phyloP scores from a whole-genome alignment of 37 sponge, comb jelly and placozoan species.

The Haliclona indistincta region DNA sequence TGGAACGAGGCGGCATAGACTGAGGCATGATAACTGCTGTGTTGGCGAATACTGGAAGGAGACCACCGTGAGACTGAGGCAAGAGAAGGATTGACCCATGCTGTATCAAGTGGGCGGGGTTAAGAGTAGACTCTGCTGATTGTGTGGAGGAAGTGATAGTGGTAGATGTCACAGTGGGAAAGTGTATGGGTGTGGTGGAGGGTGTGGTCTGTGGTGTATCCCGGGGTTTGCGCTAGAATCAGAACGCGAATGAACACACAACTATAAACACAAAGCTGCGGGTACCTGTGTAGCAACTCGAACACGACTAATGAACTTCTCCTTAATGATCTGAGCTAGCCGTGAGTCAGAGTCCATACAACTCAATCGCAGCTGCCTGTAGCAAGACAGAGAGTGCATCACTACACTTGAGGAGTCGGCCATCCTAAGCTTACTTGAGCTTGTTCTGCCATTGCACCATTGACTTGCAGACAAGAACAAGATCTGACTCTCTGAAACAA shows the following conservation, averaged over 20 bases:
- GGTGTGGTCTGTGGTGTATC: not conserved
- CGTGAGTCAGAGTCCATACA: conserved; percentile 19
- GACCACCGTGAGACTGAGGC: conserved; percentile 16
- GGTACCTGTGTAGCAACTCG: conserved; percentile 53
- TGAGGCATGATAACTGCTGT: conserved; percentile 44
- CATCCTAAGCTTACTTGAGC: conserved; percentile 57
- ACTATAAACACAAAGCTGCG: not conserved
- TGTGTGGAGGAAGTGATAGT: not conserved
- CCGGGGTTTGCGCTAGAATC: conserved; percentile 33
- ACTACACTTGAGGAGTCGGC: too few species aligned
- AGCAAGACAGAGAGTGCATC: too few species aligned
- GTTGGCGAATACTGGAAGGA: conserved; percentile 48
- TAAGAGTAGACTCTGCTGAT: not conserved
- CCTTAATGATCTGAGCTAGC: conserved; percentile 57
- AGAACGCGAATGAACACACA: not conserved
- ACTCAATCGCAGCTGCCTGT: conserved; percentile 36
- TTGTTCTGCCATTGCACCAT: conserved; percentile 68
- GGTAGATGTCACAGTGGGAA: not conserved
- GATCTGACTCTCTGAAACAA: conserved; percentile 41
- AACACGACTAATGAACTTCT: conserved; percentile 40
- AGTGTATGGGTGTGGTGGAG: not conserved
- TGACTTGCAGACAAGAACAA: conserved; percentile 60
- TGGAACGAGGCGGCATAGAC: not conserved
- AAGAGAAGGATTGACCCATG: conserved; percentile 39
- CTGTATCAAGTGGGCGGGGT: too few species aligned